Evolutionary conservation across 2,797 vertebrate species (phyloP), one percentile per base, ranked within the genome.

Genomic region (Peromyscus melanophrys): DNA sequence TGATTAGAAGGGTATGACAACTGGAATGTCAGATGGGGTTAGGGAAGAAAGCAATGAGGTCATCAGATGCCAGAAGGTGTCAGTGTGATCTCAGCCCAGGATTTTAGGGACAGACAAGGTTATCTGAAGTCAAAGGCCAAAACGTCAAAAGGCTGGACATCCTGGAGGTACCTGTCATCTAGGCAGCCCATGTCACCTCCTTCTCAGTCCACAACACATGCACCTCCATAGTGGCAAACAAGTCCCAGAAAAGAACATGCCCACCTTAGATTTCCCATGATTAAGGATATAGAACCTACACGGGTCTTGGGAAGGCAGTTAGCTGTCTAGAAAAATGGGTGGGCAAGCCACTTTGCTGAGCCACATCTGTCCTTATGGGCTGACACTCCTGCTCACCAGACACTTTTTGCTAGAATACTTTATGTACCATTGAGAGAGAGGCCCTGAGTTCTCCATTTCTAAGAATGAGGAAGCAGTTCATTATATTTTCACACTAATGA

Each of bases 191-290:
- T 14, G 43, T 25, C 37, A 52, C 7, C 40, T 31, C 65, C 27
- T 7, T 37, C 25, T 52, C 16, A n/a, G 6, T 1, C 2, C 3
- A 2, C 0, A 7, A 46, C 16, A 46, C 6, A 37, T 2, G 17
- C 16, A 71, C 11, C 6, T 25, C 23, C 46, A 49, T 11, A 59
- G 49, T 46, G 29, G 29, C 37, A 59, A 55, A 55, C 19, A 34
- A 52, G 37, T 37, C 63, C 63, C 43, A 55, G 31, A 31, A 92
- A 86, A 90, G 7, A 80, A 49, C 1, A 0, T 21, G 23, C 5
- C 12, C 90, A 82, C 69, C 34, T 59, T 67, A 6, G 16, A 19
- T 75, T 92, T 82, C 49, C 34, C 10, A 0, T 5, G 34, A 69
- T 61, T 40, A 78, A 29, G 55, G 19, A 31, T 27, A 19, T 0